Evolutionary conservation across 2,888 invertebrate genomes (phyloP).

Genomic region (Synanthedon vespiformis): DNA sequence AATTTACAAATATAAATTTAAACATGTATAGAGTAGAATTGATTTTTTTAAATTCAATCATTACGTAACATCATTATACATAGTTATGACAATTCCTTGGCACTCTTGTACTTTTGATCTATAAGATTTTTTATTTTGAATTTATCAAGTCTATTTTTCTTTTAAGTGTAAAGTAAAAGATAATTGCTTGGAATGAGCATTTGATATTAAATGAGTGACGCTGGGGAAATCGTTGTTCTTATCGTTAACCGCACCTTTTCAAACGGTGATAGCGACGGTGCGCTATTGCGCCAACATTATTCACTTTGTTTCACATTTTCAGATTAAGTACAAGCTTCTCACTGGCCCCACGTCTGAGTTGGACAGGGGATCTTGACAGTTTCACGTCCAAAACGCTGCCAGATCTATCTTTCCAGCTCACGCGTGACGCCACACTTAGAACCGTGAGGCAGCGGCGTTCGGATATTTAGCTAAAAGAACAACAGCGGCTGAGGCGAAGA

Average conservation of each 20-base stretch:
- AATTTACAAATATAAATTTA: background rate
- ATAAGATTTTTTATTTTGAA: background rate
- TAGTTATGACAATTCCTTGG: slow-evolving; percentile 38
- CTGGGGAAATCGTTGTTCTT: slow-evolving; percentile 58
- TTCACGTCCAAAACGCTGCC: slow-evolving; percentile 50
- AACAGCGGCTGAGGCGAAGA: background rate
- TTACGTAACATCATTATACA: slow-evolving; percentile 45
- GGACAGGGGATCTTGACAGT: slow-evolving; percentile 72
- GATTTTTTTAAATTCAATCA: slow-evolving; percentile 17
- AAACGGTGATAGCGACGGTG: slow-evolving; percentile 55
- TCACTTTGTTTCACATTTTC: too few species aligned
- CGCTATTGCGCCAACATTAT: slow-evolving; percentile 6
- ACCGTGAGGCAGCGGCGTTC: background rate
- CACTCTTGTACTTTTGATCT: slow-evolving; percentile 33
- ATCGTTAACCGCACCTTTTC: slow-evolving; percentile 66
- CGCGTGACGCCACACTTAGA: slow-evolving; percentile 41
- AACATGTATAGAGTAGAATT: background rate
- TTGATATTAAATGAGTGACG: slow-evolving; percentile 23
- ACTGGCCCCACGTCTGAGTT: slow-evolving; percentile 64
- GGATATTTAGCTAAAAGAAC: slow-evolving; percentile 2
- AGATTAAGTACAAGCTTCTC: too few species aligned
- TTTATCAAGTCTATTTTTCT: too few species aligned
- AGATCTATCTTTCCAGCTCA: slow-evolving; percentile 73
- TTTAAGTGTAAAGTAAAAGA: background rate
- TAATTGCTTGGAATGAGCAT: background rate